Evolutionary conservation across 2,888 invertebrate genomes (phyloP).

Genomic region (Drosophila robusta): DNA sequence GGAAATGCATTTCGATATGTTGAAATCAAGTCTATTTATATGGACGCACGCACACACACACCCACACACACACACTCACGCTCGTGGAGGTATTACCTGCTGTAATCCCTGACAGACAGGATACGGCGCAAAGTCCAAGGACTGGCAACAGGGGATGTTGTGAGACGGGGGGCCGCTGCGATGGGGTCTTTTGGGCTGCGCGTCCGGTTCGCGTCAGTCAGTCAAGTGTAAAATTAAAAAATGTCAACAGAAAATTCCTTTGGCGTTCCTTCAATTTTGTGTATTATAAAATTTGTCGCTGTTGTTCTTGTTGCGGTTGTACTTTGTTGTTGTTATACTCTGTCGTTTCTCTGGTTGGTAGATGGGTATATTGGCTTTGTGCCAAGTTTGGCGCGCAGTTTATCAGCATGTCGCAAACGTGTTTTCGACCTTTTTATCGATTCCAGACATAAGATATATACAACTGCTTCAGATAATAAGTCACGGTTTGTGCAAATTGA

Average conservation of each 20-base stretch:
- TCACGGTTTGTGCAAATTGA: no score
- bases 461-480: no score
- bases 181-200: constrained; percentile 1
- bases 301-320: constrained; percentile 1
- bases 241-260: constrained; percentile 80
- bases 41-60: constrained; percentile 10
- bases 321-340: not conserved
- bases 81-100: constrained; percentile 26
- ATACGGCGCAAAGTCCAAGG: constrained; percentile 7
- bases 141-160: constrained; percentile 2
- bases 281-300: constrained; percentile 37
- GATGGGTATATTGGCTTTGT: constrained; percentile 5
- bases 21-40: constrained; percentile 32
- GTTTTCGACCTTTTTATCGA: no score
- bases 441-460: no score
- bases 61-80: constrained; percentile 1
- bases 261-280: constrained; percentile 71
- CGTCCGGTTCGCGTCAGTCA: constrained; percentile 59
- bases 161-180: not conserved
- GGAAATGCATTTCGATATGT: constrained; percentile 35
- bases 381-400: no score
- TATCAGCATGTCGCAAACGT: no score
- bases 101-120: constrained; percentile 32
- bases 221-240: constrained; percentile 82
- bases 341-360: not conserved